Evolutionary conservation across 2,797 vertebrate genomes (phyloP).

Genomic region (Lemur catta): DNA sequence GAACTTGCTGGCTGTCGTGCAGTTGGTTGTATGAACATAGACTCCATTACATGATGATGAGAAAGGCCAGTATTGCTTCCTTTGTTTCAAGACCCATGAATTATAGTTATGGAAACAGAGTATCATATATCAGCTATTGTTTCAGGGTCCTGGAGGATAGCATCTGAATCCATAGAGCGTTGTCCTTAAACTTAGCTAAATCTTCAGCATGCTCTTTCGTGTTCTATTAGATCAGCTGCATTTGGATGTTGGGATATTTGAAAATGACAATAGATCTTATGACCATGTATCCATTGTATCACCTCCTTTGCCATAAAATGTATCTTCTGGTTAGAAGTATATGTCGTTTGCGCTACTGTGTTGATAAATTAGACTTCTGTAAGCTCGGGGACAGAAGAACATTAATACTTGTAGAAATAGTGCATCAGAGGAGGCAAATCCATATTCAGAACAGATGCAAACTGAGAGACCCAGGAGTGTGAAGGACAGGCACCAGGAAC

Average conservation of each 20-base stretch:
- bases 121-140: neutral
- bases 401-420: neutral
- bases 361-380: neutral
- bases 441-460: neutral
- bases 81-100: fast-evolving
- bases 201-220: neutral
- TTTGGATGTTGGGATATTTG: neutral
- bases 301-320: neutral
- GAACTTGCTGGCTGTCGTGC: neutral
- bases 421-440: neutral
- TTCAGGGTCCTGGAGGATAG: neutral
- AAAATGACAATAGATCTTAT: neutral
- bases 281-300: neutral
- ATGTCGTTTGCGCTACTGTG: neutral
- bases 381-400: neutral
- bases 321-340: neutral
- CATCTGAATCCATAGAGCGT: neutral
- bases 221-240: neutral
- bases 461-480: neutral
- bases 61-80: fast-evolving
- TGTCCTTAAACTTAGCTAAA: neutral
- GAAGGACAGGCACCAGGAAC: fast-evolving
- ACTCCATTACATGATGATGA: neutral
- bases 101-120: neutral
- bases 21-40: neutral